Conservation (phyloP, 2,113 vertebrate genomes). For the Chinchilla lanigera region DNA sequence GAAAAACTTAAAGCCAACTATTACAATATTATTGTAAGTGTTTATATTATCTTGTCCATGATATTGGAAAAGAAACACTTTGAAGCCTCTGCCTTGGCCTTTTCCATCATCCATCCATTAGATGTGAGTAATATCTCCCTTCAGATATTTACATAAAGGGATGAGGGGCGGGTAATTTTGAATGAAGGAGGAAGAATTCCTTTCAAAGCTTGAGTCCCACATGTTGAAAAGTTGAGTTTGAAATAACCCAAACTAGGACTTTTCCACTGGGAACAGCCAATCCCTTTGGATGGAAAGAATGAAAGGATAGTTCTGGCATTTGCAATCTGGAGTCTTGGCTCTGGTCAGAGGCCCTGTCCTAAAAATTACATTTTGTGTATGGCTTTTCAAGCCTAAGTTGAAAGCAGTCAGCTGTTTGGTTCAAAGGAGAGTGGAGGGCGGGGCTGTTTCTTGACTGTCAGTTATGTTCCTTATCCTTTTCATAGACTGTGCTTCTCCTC, state of each 20-base stretch:
- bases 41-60: background rate
- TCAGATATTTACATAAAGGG: background rate
- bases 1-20: background rate
- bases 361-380: background rate
- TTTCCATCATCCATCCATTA: background rate
- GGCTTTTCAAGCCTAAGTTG: background rate
- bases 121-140: background rate
- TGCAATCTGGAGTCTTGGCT: background rate
- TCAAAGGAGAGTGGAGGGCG: background rate
- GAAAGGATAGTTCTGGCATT: background rate
- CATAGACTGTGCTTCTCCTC: background rate
- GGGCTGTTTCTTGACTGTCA: fast-evolving
- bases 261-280: background rate
- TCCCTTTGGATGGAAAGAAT: background rate
- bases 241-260: background rate
- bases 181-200: background rate
- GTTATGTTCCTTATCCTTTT: background rate
- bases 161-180: background rate
- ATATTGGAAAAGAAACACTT: background rate
- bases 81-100: background rate
- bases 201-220: background rate
- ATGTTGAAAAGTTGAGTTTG: background rate
- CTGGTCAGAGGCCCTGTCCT: background rate
- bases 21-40: background rate
- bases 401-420: background rate